These are phyloP conservation scores for Drosophila lutescens DNA, from an alignment of 2,888 invertebrate genomes.

Conservation along the genomic window DNA sequence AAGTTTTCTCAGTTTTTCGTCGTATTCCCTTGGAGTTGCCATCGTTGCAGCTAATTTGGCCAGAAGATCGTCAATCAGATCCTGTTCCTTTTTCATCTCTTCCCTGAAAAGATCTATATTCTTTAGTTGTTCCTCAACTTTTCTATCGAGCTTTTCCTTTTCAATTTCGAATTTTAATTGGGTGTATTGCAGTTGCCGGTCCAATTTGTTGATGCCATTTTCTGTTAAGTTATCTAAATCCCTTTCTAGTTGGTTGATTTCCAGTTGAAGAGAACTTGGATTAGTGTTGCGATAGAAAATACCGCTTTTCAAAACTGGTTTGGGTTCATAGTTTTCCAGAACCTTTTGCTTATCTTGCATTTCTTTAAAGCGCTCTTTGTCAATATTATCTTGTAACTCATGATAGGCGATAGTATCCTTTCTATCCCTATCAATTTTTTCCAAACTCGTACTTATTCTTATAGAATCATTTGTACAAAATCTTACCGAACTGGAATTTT, in stretches of 20 bases:
- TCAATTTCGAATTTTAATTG: slow-evolving; percentile 2
- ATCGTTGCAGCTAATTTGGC: not conserved
- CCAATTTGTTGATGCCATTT: not conserved
- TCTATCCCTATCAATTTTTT: not conserved
- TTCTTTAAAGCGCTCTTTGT: not conserved
- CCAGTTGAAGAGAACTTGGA: not conserved
- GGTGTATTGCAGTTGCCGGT: not conserved
- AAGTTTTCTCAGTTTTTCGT: not conserved
- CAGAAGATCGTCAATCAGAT: not conserved
- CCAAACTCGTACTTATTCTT: not conserved
- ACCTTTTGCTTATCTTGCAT: not conserved
- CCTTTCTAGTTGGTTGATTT: not conserved
- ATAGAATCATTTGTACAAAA: not conserved
- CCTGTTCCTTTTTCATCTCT: not conserved
- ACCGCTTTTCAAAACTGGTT: not conserved
- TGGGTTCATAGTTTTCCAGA: not conserved
- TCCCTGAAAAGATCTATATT: not conserved
- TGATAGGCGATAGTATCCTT: not conserved
- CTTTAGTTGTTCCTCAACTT: not conserved
- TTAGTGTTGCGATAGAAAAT: not conserved
- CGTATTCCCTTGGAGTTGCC: not conserved
- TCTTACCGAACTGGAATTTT: not conserved
- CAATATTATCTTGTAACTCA: not conserved
- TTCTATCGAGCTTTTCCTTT: not conserved
- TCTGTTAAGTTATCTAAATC: not conserved